Evolutionary conservation across 64 coral and sea anemone genomes (phyloP).

Genomic region (Dendronephthya gigantea): DNA sequence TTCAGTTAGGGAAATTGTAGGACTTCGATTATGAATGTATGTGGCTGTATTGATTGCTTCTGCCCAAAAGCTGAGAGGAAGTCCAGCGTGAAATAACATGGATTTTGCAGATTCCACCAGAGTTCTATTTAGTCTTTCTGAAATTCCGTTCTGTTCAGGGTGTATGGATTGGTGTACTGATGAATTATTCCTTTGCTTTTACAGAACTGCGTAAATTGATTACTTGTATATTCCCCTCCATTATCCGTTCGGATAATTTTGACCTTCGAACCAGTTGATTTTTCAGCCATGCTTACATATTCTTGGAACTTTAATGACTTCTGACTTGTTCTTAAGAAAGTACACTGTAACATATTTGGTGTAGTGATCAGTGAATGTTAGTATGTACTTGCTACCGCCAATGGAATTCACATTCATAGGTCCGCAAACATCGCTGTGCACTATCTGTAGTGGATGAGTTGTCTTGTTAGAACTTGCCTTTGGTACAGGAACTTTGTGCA

Average conservation of each 20-base stretch:
- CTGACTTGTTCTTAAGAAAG: constrained; percentile 40
- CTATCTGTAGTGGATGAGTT: neutral
- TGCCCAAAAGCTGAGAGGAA: constrained; percentile 1
- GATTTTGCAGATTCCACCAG: neutral
- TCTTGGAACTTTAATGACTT: constrained; percentile 18
- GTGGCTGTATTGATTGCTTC: neutral
- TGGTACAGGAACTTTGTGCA: neutral
- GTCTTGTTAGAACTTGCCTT: neutral
- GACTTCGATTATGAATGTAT: constrained; percentile 8
- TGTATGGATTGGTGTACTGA: neutral
- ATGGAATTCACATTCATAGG: constrained; percentile 61
- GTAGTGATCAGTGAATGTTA: constrained; percentile 73
- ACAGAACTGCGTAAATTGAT: constrained; percentile 40
- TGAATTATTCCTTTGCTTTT: constrained; percentile 52
- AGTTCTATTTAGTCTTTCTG: neutral
- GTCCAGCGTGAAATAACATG: neutral
- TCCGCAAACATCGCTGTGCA: constrained; percentile 26
- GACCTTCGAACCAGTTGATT: constrained; percentile 9
- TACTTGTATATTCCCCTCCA: neutral
- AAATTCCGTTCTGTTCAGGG: neutral
- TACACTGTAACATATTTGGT: constrained; percentile 55
- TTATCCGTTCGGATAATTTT: neutral
- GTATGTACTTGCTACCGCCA: constrained; percentile 54
- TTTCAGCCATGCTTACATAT: constrained; percentile 31
- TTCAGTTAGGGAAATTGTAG: neutral